Base-by-base conservation (phyloP, 2,888 invertebrate species). In the Erebia aethiops region DNA sequence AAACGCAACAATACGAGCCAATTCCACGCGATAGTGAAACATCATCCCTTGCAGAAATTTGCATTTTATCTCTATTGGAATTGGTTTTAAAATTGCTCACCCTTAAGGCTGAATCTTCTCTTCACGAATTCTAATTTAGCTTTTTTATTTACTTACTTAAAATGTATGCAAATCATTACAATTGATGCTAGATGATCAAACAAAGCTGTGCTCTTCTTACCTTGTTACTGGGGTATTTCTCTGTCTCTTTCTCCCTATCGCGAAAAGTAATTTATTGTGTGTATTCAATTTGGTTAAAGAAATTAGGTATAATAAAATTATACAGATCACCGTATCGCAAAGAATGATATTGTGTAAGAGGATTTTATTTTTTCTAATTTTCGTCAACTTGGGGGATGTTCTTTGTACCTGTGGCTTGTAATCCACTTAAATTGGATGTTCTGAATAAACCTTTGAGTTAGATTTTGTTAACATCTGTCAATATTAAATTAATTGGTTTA, bases 281-380 rank as follows among this genome's bases (percentile, higher is more conserved):
- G 77, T 78, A 80, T 88, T 89, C 87, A 87, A 89, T 89, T 88
- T 86, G 81, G 78, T 71, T 78, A 81, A 82, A 76, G 81, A 81
- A 83, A 84, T 85, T 82, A 83, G 81, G 87, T 85, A 85, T 84
- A 88, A 91, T 90, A 90, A 92, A 92, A 92, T 92, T 92, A 92
- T 92, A 91, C 91, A 85, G 89, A 85, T 86, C 87, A 84, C 77
- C 75, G 75, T 75, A 78, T 76, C 71, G 74, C 78, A 73, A 77
- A 77, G 75, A 77, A 78, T 81, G 77, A 79, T 78, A 77, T 76
- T 77, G 80, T 81, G 78, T 82, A 83, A 87, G 89, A 86, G 87
- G 87, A 86, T 87, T 85, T 81, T 72, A 77, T 80, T 81, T 67
- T 83, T 79, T 81, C 73, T 79, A 80, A 84, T 83, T 84, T 77